phyloP scores from a whole-genome alignment of 1,140 invertebrate species.

The Drosophila subpulchrella region DNA sequence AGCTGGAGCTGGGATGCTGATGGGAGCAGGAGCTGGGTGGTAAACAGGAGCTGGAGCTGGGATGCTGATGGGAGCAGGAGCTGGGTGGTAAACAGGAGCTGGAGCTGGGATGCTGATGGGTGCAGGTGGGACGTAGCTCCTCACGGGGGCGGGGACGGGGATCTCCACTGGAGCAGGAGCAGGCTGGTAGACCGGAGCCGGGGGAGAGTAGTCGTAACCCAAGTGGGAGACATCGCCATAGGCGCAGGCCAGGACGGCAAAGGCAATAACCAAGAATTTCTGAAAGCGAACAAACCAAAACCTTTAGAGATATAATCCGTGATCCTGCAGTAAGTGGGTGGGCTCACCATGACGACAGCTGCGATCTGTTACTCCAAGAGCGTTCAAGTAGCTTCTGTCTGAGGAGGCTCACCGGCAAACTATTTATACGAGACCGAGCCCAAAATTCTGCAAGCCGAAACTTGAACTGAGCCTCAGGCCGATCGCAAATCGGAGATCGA shows the following conservation, averaged over 20 bases:
- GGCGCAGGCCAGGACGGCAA: slow-evolving; percentile 75
- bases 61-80: slow-evolving; percentile 7
- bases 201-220: slow-evolving; percentile 64
- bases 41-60: slow-evolving; percentile 18
- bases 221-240: slow-evolving; percentile 73
- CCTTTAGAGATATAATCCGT: slow-evolving; percentile 21
- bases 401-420: slow-evolving; percentile 25
- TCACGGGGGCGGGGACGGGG: slow-evolving; percentile 11
- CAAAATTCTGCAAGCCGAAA: slow-evolving; percentile 39
- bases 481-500: not conserved
- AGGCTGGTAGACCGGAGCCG: slow-evolving; percentile 34
- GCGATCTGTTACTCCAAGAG: slow-evolving; percentile 56
- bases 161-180: slow-evolving; percentile 24
- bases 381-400: slow-evolving; percentile 61
- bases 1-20: slow-evolving; percentile 3
- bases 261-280: slow-evolving; percentile 72
- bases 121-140: not conserved
- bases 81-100: slow-evolving; percentile 20
- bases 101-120: slow-evolving; percentile 28
- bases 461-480: slow-evolving; percentile 32
- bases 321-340: not conserved
- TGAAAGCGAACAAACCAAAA: slow-evolving; percentile 6
- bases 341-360: slow-evolving; percentile 63
- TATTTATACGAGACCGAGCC: slow-evolving; percentile 59
- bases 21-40: slow-evolving; percentile 24